phyloP scores from a whole-genome alignment of 2,797 vertebrate species.

The Hephaestus fuliginosus region DNA sequence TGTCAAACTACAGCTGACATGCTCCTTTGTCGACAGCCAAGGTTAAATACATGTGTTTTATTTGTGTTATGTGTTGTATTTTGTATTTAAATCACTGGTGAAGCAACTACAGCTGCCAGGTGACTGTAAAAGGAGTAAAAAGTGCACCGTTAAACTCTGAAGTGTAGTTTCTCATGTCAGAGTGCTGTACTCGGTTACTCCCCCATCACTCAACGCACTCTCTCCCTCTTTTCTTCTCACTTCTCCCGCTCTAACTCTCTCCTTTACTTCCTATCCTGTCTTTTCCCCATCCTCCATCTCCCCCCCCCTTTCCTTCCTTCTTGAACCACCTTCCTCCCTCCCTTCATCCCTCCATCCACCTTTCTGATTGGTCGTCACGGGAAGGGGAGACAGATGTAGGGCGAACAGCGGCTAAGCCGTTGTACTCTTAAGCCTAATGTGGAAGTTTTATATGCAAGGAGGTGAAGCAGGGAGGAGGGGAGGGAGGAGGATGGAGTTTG shows the following conservation, averaged over 20 bases:
- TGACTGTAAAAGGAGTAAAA: too few species aligned
- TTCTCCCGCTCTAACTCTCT: background rate
- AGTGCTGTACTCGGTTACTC: background rate
- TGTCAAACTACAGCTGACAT: background rate
- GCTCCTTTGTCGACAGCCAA: background rate
- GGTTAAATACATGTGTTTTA: background rate
- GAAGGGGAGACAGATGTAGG: conserved; percentile 82
- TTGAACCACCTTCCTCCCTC: conserved; percentile 48
- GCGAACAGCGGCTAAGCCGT: conserved; percentile 80
- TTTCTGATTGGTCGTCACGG: conserved; percentile 70
- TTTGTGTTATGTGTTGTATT: too few species aligned
- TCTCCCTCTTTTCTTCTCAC: background rate
- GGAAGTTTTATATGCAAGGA: conserved; percentile 84
- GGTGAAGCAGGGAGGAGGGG: conserved; percentile 74
- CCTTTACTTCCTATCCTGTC: conserved; percentile 20
- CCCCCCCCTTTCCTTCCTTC: background rate
- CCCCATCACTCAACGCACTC: background rate
- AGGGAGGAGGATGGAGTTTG: conserved; percentile 77
- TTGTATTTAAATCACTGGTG: too few species aligned
- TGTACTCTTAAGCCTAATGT: conserved; percentile 84
- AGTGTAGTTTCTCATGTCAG: background rate
- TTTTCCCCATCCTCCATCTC: conserved; percentile 1
- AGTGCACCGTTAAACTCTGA: too few species aligned
- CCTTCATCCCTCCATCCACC: conserved; percentile 59
- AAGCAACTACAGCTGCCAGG: too few species aligned